These are phyloP conservation scores for Penaeus chinensis DNA, from an alignment of 1,140 invertebrate genomes.

Conservation along the genomic window DNA sequence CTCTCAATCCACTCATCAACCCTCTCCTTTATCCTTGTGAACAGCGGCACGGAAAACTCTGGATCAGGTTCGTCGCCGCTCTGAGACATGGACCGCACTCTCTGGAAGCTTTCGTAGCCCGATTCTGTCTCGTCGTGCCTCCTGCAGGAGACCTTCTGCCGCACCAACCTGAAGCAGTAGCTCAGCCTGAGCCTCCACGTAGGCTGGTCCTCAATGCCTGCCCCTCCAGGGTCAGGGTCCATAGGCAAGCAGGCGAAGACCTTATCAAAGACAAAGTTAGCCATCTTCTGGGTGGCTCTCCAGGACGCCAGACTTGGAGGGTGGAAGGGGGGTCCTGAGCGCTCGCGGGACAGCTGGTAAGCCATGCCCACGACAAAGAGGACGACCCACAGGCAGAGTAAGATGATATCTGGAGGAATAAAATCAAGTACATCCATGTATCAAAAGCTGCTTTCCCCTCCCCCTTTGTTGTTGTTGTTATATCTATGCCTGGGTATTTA, in stretches of 20 bases:
- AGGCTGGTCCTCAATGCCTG: conserved; percentile 43
- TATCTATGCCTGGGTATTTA: too few species aligned
- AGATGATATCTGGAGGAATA: conserved; percentile 72
- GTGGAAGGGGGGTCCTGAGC: conserved; percentile 73
- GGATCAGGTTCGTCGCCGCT: conserved; percentile 1
- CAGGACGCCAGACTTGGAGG: conserved; percentile 65
- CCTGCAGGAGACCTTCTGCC: conserved; percentile 2
- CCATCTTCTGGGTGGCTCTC: conserved; percentile 30
- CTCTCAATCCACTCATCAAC: conserved; percentile 25
- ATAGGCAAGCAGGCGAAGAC: conserved; percentile 38
- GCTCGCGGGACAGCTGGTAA: conserved; percentile 71
- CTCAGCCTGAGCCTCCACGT: conserved; percentile 33
- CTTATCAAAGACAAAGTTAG: conserved; percentile 51
- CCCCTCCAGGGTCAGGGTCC: conserved; percentile 42
- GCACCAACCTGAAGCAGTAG: conserved; percentile 24
- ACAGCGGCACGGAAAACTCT: neutral
- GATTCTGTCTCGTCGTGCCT: conserved; percentile 25
- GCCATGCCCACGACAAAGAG: conserved; percentile 70
- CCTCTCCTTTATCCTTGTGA: conserved; percentile 24
- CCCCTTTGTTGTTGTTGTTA: too few species aligned
- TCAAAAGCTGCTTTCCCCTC: neutral
- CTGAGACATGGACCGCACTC: conserved; percentile 26
- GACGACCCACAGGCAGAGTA: conserved; percentile 72
- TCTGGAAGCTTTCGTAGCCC: conserved; percentile 49
- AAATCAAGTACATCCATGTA: conserved; percentile 35